Base-by-base conservation (phyloP, 2,797 vertebrate species). In the Pampus argenteus region DNA sequence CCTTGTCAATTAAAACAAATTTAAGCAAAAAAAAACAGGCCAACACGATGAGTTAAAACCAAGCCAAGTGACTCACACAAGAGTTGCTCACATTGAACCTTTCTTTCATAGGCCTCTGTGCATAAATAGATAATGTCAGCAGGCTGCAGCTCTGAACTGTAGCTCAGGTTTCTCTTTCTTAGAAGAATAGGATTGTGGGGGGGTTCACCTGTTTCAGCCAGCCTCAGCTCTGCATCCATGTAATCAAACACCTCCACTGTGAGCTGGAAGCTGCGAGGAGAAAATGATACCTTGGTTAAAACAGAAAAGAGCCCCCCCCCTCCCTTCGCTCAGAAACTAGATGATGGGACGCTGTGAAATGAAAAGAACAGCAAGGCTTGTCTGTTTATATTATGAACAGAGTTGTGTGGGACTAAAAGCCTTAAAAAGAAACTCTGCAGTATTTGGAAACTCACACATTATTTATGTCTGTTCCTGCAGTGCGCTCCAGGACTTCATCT, bases 211-310 rank as follows among this genome's bases (percentile, higher is more conserved):
- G 96, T 95, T 78, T 99, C 97, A 0, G 97, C 95, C 70, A 99
- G 91, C 89, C 94, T 96, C 88, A 99, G 95, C 91, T 99, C 98
- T 0, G 93, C 69, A 54, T 99, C 98, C 96, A 99, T 90, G 92
- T 99, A 99, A 93, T 99, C 98, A 25, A 99, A 99, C 93, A 99
- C 95, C 94, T 99, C 97, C 4, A 99, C 97, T 0, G 97, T 97
- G 84, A 99, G 96, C 95, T 99, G 98, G 92, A 99, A 99, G 88
- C 98, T 99, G 86, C 76, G 65, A 82, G 77, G 60, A 83, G 87
- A 91, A 91, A 73, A 26, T 54, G 82, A 92, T 83, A 90, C 76
- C 71, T 56, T 61, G 0, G 42, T 90, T 72, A 90, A 50, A 2
- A 85, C 29, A 78, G 57, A 78, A 14, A 57, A 71, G 42, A 66